Evolutionary conservation across 2,113 vertebrate species (phyloP), one percentile per base, ranked within the genome.

Genomic region (Lophura nycthemera): DNA sequence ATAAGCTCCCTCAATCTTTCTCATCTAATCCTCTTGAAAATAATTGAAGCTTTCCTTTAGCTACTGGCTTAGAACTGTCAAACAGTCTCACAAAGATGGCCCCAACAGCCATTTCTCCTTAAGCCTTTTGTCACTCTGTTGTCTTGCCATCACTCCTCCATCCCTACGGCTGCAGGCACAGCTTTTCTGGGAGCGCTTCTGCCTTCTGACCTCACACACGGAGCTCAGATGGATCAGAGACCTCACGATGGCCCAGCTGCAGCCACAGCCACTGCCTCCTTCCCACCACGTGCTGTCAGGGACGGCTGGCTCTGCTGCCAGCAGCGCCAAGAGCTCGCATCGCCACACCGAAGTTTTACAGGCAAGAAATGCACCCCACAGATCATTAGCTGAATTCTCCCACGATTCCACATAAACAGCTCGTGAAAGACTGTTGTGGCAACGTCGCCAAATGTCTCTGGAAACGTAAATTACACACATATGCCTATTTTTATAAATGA

Each of bases 401-500:
- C 87, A 89, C 71, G 21, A 94, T 76, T 94, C 89, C 77, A 91
- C 88, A 84, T 77, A 80, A 94, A 89, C 90, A 92, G 84, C 88
- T 90, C 85, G 2, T 85, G 92, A 83, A 95, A 92, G 90, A 82
- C 71, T 91, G 82, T 92, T 93, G 88, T 91, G 92, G 93, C 93
- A 94, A 94, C 25, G 79, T 92, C 29, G 17, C 88, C 92, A 94
- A 92, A 86, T 95, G 89, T 84, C 91, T 95, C 83, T 27, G 64
- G 84, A 90, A 79, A 67, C 29, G 87, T 71, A 92, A 96, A 94
- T 88, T 94, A 95, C 76, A 94, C 66, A 86, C 89, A 84, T 70
- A 86, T 84, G 81, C 42, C 83, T 96, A 94, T 96, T 96, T 96
- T 94, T 96, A 57, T 86, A 96, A 91, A 88, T 67, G 87, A 91